Evolutionary conservation across 2,888 invertebrate genomes (phyloP).

Genomic region (Graphium colonna): DNA sequence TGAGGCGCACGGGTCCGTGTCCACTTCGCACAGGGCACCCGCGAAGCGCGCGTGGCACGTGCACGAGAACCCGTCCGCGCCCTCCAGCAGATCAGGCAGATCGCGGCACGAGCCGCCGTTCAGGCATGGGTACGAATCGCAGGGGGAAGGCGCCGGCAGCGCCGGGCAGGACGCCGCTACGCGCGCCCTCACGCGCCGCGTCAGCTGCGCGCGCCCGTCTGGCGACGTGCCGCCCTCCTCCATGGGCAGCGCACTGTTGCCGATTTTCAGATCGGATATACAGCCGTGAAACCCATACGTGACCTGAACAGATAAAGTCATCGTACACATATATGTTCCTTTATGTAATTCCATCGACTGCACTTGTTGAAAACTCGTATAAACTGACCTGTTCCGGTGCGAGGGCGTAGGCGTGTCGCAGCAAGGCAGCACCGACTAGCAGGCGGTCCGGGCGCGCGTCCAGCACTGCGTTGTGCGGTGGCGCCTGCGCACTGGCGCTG

Average conservation of each 20-base stretch:
- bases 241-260: conserved; percentile 87
- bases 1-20: conserved; percentile 93
- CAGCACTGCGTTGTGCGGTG: conserved; percentile 88
- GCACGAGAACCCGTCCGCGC: conserved; percentile 84
- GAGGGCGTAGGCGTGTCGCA: conserved; percentile 86
- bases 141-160: conserved; percentile 54
- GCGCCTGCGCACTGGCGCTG: conserved; percentile 84
- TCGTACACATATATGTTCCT: too few relatives aligned
- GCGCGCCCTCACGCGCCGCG: conserved; percentile 58
- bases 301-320: too few relatives aligned
- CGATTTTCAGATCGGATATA: conserved; percentile 91
- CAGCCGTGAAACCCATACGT: conserved; percentile 94
- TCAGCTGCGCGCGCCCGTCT: conserved; percentile 57
- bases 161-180: conserved; percentile 44
- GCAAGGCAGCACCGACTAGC: conserved; percentile 91
- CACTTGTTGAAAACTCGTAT: too few relatives aligned
- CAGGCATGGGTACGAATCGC: conserved; percentile 63
- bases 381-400: conserved; percentile 65
- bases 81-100: conserved; percentile 45
- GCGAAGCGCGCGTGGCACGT: conserved; percentile 88
- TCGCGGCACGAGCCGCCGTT: conserved; percentile 80
- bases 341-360: too few relatives aligned
- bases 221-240: conserved; percentile 60
- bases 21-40: conserved; percentile 89
- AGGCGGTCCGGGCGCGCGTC: conserved; percentile 92